A percentile compares a stretch with the other conserved stretches of the same genome.
Evolutionary conservation across 1,140 invertebrate genomes (phyloP).

Genomic region (Drosophila melanogaster): Release_6_plus_ISO1_MT NC_004354.4:800001-800500

Average conservation of each 20-base stretch:
- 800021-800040: conserved; percentile 88
- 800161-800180: conserved; percentile 92
- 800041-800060: conserved; percentile 84
- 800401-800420: conserved; percentile 95
- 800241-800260: conserved; percentile 94
- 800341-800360: too few species aligned
- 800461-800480: conserved; percentile 92
- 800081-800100: background rate
- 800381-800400: conserved; percentile 95
- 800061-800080: conserved; percentile 86
- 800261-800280: conserved; percentile 95
- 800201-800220: conserved; percentile 96
- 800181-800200: conserved; percentile 96
- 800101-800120: background rate
- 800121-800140: conserved; percentile 88
- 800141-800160: conserved; percentile 88
- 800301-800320: conserved; percentile 96
- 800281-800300: conserved; percentile 98
- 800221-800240: conserved; percentile 96
- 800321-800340: background rate
- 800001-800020: conserved; percentile 97
- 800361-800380: conserved; percentile 86
- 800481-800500: conserved; percentile 97
- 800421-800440: conserved; percentile 91
- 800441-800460: conserved; percentile 92